These are phyloP conservation scores for Sabatieria punctata DNA, from an alignment of 2,888 invertebrate species.

Conservation along the genomic window DNA sequence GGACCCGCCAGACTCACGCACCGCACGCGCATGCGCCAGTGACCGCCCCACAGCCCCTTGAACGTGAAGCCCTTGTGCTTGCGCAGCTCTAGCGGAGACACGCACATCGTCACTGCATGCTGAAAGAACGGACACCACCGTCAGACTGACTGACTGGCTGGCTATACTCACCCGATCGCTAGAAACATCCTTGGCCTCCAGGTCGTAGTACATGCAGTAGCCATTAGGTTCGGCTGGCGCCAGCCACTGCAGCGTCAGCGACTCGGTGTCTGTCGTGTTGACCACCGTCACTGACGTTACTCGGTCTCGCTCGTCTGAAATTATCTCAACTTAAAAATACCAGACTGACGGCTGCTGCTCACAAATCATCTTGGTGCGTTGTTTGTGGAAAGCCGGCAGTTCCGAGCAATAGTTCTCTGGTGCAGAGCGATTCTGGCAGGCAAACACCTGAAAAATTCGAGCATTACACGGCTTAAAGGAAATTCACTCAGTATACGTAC, in stretches of 20 bases:
- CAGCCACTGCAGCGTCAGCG: neutral
- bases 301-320: neutral
- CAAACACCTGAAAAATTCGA: conserved; percentile 7
- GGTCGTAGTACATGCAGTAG: too few species aligned
- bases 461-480: too few species aligned
- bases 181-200: too few species aligned
- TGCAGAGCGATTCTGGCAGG: conserved; percentile 8
- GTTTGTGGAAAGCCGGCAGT: neutral
- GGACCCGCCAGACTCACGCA: neutral
- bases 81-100: neutral
- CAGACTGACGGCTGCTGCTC: neutral
- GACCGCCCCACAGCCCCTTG: neutral
- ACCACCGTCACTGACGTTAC: neutral
- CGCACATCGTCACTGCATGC: neutral
- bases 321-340: too few species aligned
- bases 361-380: conserved; percentile 3
- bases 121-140: too few species aligned
- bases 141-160: too few species aligned
- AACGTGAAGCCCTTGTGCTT: neutral
- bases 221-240: too few species aligned
- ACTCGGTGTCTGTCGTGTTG: neutral
- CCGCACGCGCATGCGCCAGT: conserved; percentile 1
- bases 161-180: too few species aligned
- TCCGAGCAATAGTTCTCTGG: conserved; percentile 1
- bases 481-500: neutral